A percentile compares a stretch with the other conserved stretches of the same genome.
phyloP scores from a whole-genome alignment of 2,888 invertebrate species.

The Pyralis farinalis region DNA sequence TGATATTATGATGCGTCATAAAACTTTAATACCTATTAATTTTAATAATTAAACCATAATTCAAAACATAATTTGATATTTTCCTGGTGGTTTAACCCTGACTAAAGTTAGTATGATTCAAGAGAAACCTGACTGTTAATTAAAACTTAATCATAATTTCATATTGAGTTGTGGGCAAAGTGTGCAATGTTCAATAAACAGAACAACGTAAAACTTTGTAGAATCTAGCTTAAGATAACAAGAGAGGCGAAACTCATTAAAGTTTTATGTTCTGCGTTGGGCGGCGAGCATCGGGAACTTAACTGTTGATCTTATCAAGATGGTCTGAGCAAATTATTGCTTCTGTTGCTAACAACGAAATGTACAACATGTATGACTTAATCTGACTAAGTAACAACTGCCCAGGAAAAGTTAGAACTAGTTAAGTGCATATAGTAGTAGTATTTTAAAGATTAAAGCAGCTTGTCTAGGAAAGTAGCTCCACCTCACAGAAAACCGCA shows the following conservation, averaged over 20 bases:
- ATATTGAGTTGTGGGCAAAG: constrained; percentile 50
- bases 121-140: constrained; percentile 48
- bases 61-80: neutral
- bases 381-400: too few species aligned
- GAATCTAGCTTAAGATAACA: constrained; percentile 64
- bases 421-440: too few species aligned
- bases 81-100: constrained; percentile 1
- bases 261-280: constrained; percentile 57
- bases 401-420: too few species aligned
- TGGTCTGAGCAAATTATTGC: constrained; percentile 45
- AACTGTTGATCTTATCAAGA: constrained; percentile 54
- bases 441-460: too few species aligned
- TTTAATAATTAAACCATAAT: too few species aligned
- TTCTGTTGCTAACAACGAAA: constrained; percentile 10
- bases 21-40: too few species aligned
- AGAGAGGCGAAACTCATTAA: constrained; percentile 71
- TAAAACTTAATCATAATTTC: constrained; percentile 58
- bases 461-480: too few species aligned
- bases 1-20: too few species aligned
- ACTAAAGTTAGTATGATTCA: constrained; percentile 39
- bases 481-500: too few species aligned
- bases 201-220: constrained; percentile 53
- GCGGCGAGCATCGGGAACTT: constrained; percentile 24
- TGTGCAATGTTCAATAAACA: constrained; percentile 58
- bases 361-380: too few species aligned